These are phyloP conservation scores for Micrasema minimum DNA, from an alignment of 1,140 invertebrate species.

Conservation along the genomic window DNA sequence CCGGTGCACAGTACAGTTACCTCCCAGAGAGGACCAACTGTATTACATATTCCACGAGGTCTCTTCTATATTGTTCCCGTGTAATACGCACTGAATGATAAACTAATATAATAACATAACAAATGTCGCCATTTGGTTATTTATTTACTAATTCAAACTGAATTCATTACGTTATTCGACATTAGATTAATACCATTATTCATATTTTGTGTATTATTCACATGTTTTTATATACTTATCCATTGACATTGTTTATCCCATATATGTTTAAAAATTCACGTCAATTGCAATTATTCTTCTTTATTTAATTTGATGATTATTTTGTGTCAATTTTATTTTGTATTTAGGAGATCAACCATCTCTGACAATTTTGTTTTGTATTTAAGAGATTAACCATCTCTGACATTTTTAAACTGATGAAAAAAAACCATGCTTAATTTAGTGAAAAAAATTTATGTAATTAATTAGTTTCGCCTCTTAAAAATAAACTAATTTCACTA, in stretches of 20 bases:
- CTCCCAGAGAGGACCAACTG: slow-evolving; percentile 50
- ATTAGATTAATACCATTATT: slow-evolving; percentile 17
- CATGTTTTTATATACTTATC: slow-evolving; percentile 16
- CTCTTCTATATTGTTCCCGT: slow-evolving; percentile 46
- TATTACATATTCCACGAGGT: slow-evolving; percentile 50
- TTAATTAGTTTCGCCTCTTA: too few species aligned
- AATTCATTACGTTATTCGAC: not conserved
- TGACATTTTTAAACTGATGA: not conserved
- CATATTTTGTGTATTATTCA: slow-evolving; percentile 4
- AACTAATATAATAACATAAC: slow-evolving; percentile 39
- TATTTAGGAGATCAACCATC: slow-evolving; percentile 16
- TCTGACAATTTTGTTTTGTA: slow-evolving; percentile 21
- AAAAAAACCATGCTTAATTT: too few species aligned
- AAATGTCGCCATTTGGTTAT: slow-evolving; percentile 38
- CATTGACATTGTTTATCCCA: slow-evolving; percentile 17
- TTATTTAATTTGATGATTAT: slow-evolving; percentile 11
- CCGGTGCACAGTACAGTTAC: not conserved
- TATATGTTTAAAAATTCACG: slow-evolving; percentile 1
- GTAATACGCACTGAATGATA: slow-evolving; percentile 17
- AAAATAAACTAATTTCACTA: too few species aligned
- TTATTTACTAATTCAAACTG: slow-evolving; percentile 43
- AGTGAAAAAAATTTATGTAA: too few species aligned
- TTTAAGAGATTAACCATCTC: slow-evolving; percentile 9
- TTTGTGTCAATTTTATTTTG: slow-evolving; percentile 25
- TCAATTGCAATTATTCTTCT: not conserved